Evolutionary conservation across 2,888 invertebrate genomes (phyloP).

Genomic region (Axea sp.): DNA sequence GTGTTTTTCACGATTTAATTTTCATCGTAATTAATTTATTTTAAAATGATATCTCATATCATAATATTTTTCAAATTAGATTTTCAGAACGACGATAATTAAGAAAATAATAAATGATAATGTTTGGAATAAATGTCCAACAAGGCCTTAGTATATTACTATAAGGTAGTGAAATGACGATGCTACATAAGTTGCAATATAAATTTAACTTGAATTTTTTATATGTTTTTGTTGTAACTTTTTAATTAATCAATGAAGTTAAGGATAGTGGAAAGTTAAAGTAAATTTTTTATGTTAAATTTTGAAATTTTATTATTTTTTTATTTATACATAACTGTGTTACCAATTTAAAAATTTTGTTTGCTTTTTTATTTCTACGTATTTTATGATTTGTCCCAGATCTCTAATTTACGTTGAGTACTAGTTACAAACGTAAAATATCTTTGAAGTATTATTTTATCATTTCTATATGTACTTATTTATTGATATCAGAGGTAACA

Average conservation of each 20-base stretch:
- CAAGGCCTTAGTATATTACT: constrained; percentile 66
- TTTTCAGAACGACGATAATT: not conserved
- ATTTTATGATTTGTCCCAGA: constrained; percentile 49
- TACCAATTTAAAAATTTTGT: too few relatives aligned
- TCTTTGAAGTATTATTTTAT: too few relatives aligned
- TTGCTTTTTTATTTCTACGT: constrained; percentile 28
- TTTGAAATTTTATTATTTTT: constrained; percentile 65
- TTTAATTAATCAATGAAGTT: too few relatives aligned
- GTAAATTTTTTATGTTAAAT: constrained; percentile 73
- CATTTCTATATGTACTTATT: too few relatives aligned
- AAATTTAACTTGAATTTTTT: too few relatives aligned
- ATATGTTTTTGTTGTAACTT: too few relatives aligned
- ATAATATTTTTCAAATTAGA: too few relatives aligned
- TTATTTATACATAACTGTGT: constrained; percentile 14
- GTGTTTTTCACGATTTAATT: too few relatives aligned
- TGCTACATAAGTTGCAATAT: constrained; percentile 63
- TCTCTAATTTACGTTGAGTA: constrained; percentile 69
- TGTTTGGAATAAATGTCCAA: constrained; percentile 38
- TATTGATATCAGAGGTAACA: too few relatives aligned
- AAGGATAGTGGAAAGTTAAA: constrained; percentile 69
- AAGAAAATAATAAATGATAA: not conserved
- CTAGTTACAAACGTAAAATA: too few relatives aligned
- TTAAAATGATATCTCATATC: too few relatives aligned
- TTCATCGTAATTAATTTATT: too few relatives aligned
- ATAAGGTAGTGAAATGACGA: constrained; percentile 54